These are phyloP conservation scores for Scomber japonicus DNA, from an alignment of 2,113 vertebrate species.

Conservation along the genomic window DNA sequence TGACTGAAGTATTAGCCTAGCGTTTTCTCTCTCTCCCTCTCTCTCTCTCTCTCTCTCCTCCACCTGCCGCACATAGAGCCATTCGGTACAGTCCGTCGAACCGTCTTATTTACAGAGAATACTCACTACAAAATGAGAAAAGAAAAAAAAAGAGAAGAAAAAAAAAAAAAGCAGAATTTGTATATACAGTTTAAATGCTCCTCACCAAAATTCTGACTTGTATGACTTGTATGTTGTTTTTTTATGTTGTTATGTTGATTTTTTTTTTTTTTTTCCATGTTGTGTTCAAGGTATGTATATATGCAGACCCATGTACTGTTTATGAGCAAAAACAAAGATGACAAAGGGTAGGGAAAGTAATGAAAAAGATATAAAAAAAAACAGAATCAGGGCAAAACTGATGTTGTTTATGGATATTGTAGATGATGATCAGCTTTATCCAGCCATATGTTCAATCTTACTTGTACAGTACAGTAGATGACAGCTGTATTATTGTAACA, in stretches of 20 bases:
- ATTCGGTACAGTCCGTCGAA: slow-evolving; percentile 66
- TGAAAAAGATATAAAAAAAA: slow-evolving; percentile 85
- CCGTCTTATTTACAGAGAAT: slow-evolving; percentile 74
- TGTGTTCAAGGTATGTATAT: slow-evolving; percentile 87
- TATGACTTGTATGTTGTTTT: slow-evolving; percentile 90
- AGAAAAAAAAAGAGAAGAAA: slow-evolving; percentile 18
- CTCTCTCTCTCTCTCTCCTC: slow-evolving; percentile 22
- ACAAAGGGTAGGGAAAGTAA: slow-evolving; percentile 82
- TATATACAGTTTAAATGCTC: slow-evolving; percentile 93
- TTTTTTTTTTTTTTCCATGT: slow-evolving; percentile 83
- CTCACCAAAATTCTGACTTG: slow-evolving; percentile 96
- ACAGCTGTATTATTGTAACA: slow-evolving; percentile 98
- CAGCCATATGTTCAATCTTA: slow-evolving; percentile 99
- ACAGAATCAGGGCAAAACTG: slow-evolving; percentile 91
- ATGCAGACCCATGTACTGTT: slow-evolving; percentile 99
- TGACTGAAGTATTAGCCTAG: slow-evolving; percentile 61
- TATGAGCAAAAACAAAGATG: slow-evolving; percentile 96
- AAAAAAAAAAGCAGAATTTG: slow-evolving; percentile 73
- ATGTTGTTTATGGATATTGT: slow-evolving; percentile 96
- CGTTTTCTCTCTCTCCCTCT: neutral
- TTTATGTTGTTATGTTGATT: slow-evolving; percentile 79
- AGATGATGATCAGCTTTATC: slow-evolving; percentile 94
- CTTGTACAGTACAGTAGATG: slow-evolving; percentile 99
- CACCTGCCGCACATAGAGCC: slow-evolving; percentile 66
- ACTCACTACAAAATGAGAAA: slow-evolving; percentile 56